phyloP scores from a whole-genome alignment of 2,113 vertebrate genomes.

The Boleophthalmus pectinirostris region DNA sequence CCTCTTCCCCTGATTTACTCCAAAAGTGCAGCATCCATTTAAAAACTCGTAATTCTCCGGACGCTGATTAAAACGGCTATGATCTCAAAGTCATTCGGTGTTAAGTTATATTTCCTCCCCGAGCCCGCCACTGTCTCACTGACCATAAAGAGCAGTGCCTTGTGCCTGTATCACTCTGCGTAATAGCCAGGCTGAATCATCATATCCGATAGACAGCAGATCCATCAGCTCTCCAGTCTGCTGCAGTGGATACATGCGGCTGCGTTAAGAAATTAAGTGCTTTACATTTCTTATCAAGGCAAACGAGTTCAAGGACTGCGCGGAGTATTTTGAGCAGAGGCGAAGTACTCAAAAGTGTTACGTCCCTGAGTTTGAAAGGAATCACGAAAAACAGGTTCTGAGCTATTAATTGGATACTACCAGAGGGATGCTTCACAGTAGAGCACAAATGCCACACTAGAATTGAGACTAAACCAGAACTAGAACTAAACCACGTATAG shows the following conservation, averaged over 20 bases:
- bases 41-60: conserved; percentile 29
- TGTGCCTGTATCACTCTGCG: conserved; percentile 66
- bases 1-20: conserved; percentile 29
- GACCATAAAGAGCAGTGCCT: conserved; percentile 58
- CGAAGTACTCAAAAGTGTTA: background rate
- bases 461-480: too few species aligned
- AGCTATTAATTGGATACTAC: too few species aligned
- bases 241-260: conserved; percentile 33
- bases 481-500: too few species aligned
- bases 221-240: conserved; percentile 63
- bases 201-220: conserved; percentile 70
- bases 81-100: conserved; percentile 49
- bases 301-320: conserved; percentile 12
- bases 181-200: conserved; percentile 72
- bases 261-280: conserved; percentile 29
- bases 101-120: conserved; percentile 69
- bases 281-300: conserved; percentile 42
- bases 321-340: conserved; percentile 17
- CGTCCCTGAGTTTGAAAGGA: background rate
- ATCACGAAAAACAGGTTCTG: too few species aligned
- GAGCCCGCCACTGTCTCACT: conserved; percentile 47
- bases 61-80: conserved; percentile 54
- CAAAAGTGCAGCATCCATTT: conserved; percentile 27
- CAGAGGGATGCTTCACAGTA: too few species aligned
- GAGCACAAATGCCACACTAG: too few species aligned